Conservation (phyloP, 2,113 vertebrate genomes). For the Dicerorhinus sumatrensis region DNA sequence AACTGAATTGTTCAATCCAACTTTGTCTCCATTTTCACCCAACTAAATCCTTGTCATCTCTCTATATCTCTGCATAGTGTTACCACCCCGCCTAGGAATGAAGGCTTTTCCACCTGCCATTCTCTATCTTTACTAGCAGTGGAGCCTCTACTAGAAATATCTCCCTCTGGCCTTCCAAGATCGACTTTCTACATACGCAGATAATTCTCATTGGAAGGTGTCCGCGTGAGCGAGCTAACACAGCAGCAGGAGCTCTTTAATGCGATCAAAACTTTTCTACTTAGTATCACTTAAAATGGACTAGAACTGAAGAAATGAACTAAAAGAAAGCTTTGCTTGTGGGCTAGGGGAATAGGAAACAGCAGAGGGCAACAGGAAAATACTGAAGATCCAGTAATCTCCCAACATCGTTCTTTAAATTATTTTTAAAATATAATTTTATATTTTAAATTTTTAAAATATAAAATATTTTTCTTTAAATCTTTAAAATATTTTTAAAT, state of each 20-base stretch:
- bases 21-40: not conserved
- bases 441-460: no score
- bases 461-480: no score
- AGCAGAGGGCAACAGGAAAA: not conserved
- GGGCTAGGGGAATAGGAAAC: not conserved
- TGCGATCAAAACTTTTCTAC: not conserved
- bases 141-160: not conserved
- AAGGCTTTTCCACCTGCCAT: not conserved
- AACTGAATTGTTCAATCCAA: not conserved
- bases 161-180: not conserved
- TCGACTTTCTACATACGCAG: not conserved
- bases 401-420: not conserved
- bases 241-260: not conserved
- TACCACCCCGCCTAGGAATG: not conserved
- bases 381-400: not conserved
- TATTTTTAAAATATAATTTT: not conserved
- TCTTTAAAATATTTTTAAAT: no score
- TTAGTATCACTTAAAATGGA: constrained; percentile 13
- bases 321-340: not conserved
- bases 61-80: not conserved
- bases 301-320: constrained; percentile 26
- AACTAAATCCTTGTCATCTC: not conserved
- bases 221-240: not conserved
- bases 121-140: not conserved
- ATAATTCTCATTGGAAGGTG: not conserved